Evolutionary conservation across 2,113 vertebrate species (phyloP).

Genomic region (Nothoprocta pentlandii): DNA sequence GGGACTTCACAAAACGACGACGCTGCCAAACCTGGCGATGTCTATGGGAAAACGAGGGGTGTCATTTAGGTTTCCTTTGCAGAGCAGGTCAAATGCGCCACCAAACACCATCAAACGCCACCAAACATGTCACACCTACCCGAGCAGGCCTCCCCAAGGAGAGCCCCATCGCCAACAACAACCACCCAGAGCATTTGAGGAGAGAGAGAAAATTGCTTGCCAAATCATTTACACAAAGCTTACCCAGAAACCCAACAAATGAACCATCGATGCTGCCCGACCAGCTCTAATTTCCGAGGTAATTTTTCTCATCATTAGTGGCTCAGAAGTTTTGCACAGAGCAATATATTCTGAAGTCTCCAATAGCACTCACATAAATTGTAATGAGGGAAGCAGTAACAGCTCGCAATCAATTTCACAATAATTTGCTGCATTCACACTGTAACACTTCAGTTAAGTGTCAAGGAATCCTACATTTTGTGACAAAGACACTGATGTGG

Average conservation of each 20-base stretch:
- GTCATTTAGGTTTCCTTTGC: not conserved
- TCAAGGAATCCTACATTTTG: not conserved
- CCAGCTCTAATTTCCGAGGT: slow-evolving; percentile 61
- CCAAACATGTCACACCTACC: not conserved
- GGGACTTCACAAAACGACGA: not conserved
- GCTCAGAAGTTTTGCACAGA: slow-evolving; percentile 23
- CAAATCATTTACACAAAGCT: slow-evolving; percentile 61
- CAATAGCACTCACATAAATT: slow-evolving; percentile 9
- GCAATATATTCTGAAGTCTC: slow-evolving; percentile 34
- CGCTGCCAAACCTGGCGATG: not conserved
- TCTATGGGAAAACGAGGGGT: not conserved
- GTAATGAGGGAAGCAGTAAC: slow-evolving; percentile 25
- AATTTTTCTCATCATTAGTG: slow-evolving; percentile 58
- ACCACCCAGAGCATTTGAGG: not conserved
- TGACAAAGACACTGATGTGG: not conserved
- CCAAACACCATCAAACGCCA: not conserved
- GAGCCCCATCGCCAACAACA: not conserved
- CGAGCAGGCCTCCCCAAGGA: not conserved
- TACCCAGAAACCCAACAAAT: slow-evolving; percentile 31
- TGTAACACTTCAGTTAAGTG: slow-evolving; percentile 31
- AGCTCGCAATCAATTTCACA: slow-evolving; percentile 36
- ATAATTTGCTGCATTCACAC: slow-evolving; percentile 43
- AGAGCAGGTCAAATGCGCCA: not conserved
- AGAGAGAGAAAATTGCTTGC: slow-evolving; percentile 36
- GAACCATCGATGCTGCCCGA: slow-evolving; percentile 30